phyloP scores from a whole-genome alignment of 2,797 vertebrate species.

The Poeciliopsis paucimaculata region DNA sequence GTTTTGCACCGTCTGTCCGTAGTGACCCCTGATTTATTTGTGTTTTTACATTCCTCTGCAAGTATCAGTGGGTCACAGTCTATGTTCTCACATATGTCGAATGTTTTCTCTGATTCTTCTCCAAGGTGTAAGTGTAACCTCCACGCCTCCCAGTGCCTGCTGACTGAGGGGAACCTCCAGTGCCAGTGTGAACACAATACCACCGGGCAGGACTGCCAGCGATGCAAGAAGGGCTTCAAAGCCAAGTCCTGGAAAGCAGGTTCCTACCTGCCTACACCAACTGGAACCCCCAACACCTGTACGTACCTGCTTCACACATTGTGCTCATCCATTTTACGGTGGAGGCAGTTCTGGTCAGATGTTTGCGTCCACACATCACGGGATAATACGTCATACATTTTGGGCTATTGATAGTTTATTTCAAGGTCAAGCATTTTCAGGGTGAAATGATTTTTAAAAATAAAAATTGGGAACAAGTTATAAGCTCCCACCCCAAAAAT shows the following conservation, averaged over 20 bases:
- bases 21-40: not conserved
- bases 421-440: not conserved
- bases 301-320: slow-evolving; percentile 62
- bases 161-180: slow-evolving; percentile 91
- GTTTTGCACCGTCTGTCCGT: slow-evolving; percentile 7
- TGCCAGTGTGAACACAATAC: slow-evolving; percentile 99
- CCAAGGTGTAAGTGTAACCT: slow-evolving; percentile 97
- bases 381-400: not conserved
- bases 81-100: slow-evolving; percentile 11
- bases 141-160: slow-evolving; percentile 91
- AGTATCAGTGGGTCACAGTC: slow-evolving; percentile 3
- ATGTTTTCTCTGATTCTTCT: slow-evolving; percentile 23
- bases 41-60: slow-evolving; percentile 2
- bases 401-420: not conserved
- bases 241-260: slow-evolving; percentile 94
- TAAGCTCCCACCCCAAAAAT: not conserved
- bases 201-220: slow-evolving; percentile 95
- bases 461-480: not conserved
- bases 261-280: slow-evolving; percentile 92
- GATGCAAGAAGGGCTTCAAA: slow-evolving; percentile 95
- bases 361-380: no score
- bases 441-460: not conserved
- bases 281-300: slow-evolving; percentile 94
- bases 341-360: not conserved
- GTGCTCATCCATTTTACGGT: not conserved